Percentiles rank a stretch among this genome's conserved stretches.
Evolutionary conservation across 2,797 vertebrate species (phyloP).

Genomic region (Tapera naevia): DNA sequence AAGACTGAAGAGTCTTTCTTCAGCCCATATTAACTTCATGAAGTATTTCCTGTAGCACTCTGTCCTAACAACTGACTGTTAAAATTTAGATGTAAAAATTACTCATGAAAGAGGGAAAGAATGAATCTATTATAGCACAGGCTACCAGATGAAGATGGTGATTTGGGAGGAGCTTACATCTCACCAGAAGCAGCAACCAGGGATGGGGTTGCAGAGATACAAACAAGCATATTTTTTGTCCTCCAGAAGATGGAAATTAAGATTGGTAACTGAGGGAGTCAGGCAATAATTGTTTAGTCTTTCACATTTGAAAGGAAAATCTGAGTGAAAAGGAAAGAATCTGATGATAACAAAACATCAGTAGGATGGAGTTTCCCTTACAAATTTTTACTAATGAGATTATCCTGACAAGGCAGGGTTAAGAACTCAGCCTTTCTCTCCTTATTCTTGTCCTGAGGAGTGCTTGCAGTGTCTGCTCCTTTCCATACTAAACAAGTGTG

Average conservation of each 20-base stretch:
- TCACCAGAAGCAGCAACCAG: not conserved
- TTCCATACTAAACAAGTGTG: not conserved
- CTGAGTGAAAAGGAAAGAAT: not conserved
- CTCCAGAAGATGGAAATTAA: not conserved
- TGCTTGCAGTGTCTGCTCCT: not conserved
- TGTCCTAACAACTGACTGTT: not conserved
- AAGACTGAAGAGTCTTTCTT: not conserved
- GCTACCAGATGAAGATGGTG: not conserved
- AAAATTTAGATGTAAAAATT: not conserved
- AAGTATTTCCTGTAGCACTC: not conserved
- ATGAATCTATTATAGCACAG: rapidly evolving
- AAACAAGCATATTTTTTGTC: not conserved
- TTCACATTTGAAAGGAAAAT: not conserved
- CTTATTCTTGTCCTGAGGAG: not conserved
- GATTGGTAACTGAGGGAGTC: not conserved
- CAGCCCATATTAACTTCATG: not conserved
- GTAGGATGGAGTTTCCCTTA: not conserved
- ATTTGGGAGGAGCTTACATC: not conserved
- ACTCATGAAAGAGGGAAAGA: not conserved
- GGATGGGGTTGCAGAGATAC: not conserved
- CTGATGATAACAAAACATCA: not conserved
- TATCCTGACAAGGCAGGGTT: not conserved
- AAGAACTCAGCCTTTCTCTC: not conserved
- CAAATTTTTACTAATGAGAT: not conserved
- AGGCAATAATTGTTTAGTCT: not conserved